Percentiles rank a stretch among this genome's conserved stretches.
phyloP scores from a whole-genome alignment of 2,888 invertebrate species.

The Galerucella nymphaeae region DNA sequence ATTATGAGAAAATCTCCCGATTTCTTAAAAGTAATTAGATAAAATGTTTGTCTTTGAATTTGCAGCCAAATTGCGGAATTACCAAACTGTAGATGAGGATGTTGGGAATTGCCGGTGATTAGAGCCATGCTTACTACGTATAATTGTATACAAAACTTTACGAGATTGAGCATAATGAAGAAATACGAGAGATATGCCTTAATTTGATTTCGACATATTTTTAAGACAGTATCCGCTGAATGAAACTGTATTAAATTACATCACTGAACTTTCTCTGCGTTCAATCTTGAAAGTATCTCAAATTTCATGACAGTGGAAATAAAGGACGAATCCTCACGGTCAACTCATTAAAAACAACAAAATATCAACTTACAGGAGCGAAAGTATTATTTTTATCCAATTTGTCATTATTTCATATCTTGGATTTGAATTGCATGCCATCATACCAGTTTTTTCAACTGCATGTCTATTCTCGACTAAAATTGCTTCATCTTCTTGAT shows the following conservation, averaged over 20 bases:
- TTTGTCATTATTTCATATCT: no score
- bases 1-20: conserved; percentile 46
- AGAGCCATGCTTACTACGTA: conserved; percentile 21
- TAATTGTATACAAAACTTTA: conserved; percentile 31
- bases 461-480: no score
- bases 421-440: no score
- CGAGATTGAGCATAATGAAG: neutral
- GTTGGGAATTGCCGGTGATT: conserved; percentile 38
- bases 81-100: conserved; percentile 34
- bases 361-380: neutral
- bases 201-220: conserved; percentile 16
- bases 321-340: neutral
- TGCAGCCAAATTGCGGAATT: conserved; percentile 38
- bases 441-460: no score
- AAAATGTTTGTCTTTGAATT: conserved; percentile 43
- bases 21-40: conserved; percentile 46
- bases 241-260: neutral
- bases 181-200: conserved; percentile 2
- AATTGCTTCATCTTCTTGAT: no score
- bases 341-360: neutral
- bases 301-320: neutral
- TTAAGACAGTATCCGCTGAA: neutral
- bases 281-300: neutral
- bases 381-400: no score
- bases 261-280: neutral